Base-by-base conservation (phyloP, 2,888 invertebrate species). In the Didymodactylos carnosus region DNA sequence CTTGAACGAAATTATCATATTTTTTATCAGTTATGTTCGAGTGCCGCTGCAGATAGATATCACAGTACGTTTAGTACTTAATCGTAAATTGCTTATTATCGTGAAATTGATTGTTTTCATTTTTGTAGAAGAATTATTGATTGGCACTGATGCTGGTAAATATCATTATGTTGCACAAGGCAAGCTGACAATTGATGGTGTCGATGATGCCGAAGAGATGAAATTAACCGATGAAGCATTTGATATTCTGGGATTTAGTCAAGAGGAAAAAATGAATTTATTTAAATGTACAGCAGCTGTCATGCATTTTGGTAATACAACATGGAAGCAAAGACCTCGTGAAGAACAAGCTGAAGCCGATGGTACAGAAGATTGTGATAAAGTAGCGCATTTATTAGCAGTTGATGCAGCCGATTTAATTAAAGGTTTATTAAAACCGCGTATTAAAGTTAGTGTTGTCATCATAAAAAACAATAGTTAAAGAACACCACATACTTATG, bases 271-370 rank as follows among this genome's bases (percentile, higher is more conserved):
- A 87, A 88, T 90, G 84, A 88, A 95, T 85, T 90, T 97, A 81
- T 98, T 94, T 89, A 94, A 90, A 86, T 91, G 95, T 86, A 94
- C 94, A 80, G 93, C 94, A 82, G 88, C 93, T 83, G 94, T 98
- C 84, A 94, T 99, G 93, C 97, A 98, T 86, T 94, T 98, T 91
- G 98, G 98, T 87, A 90, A 92, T 85, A 92, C 98, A 93, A 95
- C 97, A 87, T 98, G 98, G 91, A 98, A 98, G 87, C 98, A 98
- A 88, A 91, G 97, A 87, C 97, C 97, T 88, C 92, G 97, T 83
- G 97, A 97, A 87, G 98, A 98, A 86, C 98, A 98, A 87, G 94
- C 94, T 86, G 94, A 95, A 86, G 90, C 93, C 79, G 94, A 94
- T 82, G 94, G 93, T 81, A 91, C 89, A 77, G 91, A 89, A 86